Base-by-base conservation (phyloP, 2,113 vertebrate genomes). In the Gymnobelideus leadbeateri region DNA sequence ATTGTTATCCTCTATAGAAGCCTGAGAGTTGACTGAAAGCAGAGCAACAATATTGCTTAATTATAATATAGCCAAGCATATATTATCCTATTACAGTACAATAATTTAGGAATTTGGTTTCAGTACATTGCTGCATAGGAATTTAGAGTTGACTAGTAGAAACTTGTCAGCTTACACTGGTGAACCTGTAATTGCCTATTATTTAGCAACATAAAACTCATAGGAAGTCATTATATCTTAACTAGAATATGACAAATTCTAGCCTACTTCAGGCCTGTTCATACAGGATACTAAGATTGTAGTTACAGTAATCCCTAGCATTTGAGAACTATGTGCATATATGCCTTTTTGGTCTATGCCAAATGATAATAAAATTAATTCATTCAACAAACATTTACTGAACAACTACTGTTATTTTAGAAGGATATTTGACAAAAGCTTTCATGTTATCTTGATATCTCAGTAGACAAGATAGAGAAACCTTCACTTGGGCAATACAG, bases 201-300 rank as follows among this genome's bases (percentile, higher is more conserved):
- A 93, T 95, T 96, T 84, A 31, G 89, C 46, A 51, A 90, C 46
- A 16, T 90, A 51, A 51, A 50, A 90, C 37, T 96, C 91, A 46
- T 90, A 91, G 96, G 95, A 94, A 97, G 95, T 96, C 95, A 94
- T n/a, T 93, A 91, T 92, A 91, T 51, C 91, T 97, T 96, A 96
- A 95, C 94, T 61, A 90, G 24, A 49, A 51, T 14, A 95, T 57
- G 90, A 97, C 55, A 89, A 92, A 95, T 50, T 96, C 91, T 96
- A 93, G 94, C 50, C 89, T 95, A 92, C 77, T 97, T 26, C 50
- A 95, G 91, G 90, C 53, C 84, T 96, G 91, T 96, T 96, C 93
- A 55, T 96, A 91, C 55, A 95, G 47, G 94, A 90, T 91, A 31
- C 93, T 90, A 96, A 96, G 96, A 93, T 43, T 95, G 92, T 94